Evolutionary conservation across 1,140 invertebrate species (phyloP).

Genomic region (Trichonephila clavipes): DNA sequence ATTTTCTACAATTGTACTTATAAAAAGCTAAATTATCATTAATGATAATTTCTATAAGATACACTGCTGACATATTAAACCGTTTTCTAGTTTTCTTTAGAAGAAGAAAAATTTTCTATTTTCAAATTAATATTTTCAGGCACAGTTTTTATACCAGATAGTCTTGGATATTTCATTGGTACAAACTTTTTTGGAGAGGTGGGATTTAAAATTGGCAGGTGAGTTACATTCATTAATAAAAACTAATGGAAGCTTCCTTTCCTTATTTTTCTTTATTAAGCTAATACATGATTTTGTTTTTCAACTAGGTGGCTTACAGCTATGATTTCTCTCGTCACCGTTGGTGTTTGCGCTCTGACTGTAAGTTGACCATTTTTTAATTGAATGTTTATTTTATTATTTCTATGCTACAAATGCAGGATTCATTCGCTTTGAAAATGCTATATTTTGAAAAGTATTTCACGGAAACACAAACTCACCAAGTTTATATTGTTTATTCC

Average conservation of each 20-base stretch:
- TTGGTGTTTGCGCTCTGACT: constrained; percentile 60
- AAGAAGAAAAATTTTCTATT: background rate
- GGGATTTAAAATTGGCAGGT: constrained; percentile 84
- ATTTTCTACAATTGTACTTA: no score
- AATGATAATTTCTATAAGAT: no score
- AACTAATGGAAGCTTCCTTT: background rate
- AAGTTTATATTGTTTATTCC: no score
- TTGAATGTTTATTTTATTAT: no score
- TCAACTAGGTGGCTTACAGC: constrained; percentile 64
- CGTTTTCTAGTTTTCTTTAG: no score
- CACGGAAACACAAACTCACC: no score
- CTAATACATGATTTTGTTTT: background rate
- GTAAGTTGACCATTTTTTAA: constrained; percentile 22
- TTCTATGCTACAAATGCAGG: no score
- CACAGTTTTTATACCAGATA: constrained; percentile 91
- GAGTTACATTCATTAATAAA: background rate
- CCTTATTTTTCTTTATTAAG: background rate
- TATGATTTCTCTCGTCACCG: constrained; percentile 47
- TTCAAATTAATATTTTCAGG: constrained; percentile 82
- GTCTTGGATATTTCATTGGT: constrained; percentile 89
- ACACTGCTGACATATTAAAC: no score
- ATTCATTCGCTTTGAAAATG: no score
- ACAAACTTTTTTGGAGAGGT: constrained; percentile 88
- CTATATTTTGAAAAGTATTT: no score
- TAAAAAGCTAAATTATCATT: no score